A percentile compares a stretch with the other conserved stretches of the same genome.
These are phyloP conservation scores for Rotaria magnacalcarata DNA, from an alignment of 2,888 invertebrate species.

Conservation along the genomic window DNA sequence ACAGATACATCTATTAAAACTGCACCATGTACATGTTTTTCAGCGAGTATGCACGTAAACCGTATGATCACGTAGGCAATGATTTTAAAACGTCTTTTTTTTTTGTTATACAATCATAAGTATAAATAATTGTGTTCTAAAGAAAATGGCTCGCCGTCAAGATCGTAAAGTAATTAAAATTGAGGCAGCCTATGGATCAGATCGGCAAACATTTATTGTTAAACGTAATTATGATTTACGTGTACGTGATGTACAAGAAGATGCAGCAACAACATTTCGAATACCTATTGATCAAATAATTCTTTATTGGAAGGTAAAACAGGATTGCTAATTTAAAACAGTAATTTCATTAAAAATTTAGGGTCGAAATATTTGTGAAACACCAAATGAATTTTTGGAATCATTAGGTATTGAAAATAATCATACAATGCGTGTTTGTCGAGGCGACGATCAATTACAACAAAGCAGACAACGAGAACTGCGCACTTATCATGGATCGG, in stretches of 20 bases:
- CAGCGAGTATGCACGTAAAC: not conserved
- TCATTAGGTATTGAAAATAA: constrained; percentile 43
- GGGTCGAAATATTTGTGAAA: constrained; percentile 44
- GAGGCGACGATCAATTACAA: constrained; percentile 32
- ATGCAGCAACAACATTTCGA: constrained; percentile 37
- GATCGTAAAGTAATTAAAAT: constrained; percentile 46
- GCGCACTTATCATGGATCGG: not conserved
- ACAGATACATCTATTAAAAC: too few species aligned
- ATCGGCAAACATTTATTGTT: constrained; percentile 41
- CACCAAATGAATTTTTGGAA: constrained; percentile 38
- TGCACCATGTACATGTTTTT: not conserved
- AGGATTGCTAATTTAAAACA: not conserved
- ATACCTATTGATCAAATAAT: constrained; percentile 43
- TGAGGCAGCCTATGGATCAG: constrained; percentile 44
- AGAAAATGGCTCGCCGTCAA: constrained; percentile 47
- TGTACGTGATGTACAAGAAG: constrained; percentile 44
- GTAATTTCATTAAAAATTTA: not conserved
- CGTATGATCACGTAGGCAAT: not conserved
- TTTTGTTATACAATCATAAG: not conserved
- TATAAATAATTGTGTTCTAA: not conserved
- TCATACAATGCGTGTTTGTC: constrained; percentile 42
- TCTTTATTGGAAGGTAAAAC: constrained; percentile 31
- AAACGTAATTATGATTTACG: constrained; percentile 40
- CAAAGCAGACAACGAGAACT: constrained; percentile 21
- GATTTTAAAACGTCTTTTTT: not conserved